Evolutionary conservation across 2,797 vertebrate genomes (phyloP).

Genomic region (Peromyscus melanophrys): DNA sequence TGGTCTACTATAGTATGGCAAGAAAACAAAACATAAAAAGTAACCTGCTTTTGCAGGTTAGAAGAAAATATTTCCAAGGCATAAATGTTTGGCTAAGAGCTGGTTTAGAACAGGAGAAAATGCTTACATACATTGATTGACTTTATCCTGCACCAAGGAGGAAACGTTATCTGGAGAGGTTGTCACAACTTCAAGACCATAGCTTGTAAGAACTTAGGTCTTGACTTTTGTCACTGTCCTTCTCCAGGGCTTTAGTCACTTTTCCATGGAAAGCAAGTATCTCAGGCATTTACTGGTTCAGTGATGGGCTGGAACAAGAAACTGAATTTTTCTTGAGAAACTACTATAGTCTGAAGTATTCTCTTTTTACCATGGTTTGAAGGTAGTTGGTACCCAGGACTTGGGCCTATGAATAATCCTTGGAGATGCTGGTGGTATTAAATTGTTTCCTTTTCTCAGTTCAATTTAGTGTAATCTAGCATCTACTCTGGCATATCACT

Average conservation of each 20-base stretch:
- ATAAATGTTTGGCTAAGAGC: background rate
- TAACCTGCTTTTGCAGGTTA: background rate
- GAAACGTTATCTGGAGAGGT: background rate
- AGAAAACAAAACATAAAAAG: background rate
- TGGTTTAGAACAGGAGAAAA: background rate
- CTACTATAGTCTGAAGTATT: background rate
- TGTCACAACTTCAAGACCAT: background rate
- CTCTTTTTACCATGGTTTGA: slow-evolving; percentile 15
- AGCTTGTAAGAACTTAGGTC: background rate
- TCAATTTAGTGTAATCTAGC: background rate
- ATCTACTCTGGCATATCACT: background rate
- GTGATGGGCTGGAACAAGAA: background rate
- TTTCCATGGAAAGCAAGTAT: background rate
- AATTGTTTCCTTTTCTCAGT: background rate
- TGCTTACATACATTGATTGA: background rate
- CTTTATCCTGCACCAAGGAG: background rate
- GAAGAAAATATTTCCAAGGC: background rate
- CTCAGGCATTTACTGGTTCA: background rate
- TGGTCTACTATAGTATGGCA: background rate
- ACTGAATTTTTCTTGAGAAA: background rate
- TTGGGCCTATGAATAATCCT: background rate
- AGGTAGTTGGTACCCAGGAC: background rate
- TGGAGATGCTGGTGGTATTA: background rate
- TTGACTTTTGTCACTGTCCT: background rate
- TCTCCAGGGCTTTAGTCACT: background rate